Conservation (phyloP, 2,113 vertebrate species). For the Poeciliopsis retropinna region DNA sequence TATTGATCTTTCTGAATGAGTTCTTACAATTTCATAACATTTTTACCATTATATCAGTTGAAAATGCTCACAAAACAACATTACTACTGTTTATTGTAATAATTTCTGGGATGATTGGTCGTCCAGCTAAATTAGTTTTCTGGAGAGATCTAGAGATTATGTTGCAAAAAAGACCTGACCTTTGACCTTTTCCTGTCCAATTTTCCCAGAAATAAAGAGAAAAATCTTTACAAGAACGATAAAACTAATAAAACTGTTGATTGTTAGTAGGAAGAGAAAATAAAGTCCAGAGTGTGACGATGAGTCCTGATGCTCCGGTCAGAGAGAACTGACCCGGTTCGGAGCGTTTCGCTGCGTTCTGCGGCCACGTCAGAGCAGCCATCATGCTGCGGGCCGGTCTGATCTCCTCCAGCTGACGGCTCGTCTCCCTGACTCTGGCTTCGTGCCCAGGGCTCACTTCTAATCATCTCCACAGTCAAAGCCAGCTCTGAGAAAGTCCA, state of each 20-base stretch:
- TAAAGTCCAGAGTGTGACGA: neutral
- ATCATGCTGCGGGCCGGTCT: slow-evolving; percentile 47
- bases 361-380: slow-evolving; percentile 54
- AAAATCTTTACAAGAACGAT: neutral
- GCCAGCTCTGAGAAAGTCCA: slow-evolving; percentile 45
- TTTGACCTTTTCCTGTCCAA: too few species aligned
- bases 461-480: slow-evolving; percentile 64
- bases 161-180: too few species aligned
- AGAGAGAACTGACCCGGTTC: too few species aligned
- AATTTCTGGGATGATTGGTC: too few species aligned
- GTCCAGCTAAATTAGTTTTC: too few species aligned
- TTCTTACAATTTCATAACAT: too few species aligned
- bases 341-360: slow-evolving; percentile 22
- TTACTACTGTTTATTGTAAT: too few species aligned
- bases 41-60: too few species aligned
- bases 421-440: slow-evolving; percentile 44
- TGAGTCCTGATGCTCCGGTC: neutral
- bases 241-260: neutral
- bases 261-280: neutral
- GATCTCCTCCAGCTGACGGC: slow-evolving; percentile 56
- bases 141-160: too few species aligned
- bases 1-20: too few species aligned
- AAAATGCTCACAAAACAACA: too few species aligned
- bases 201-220: too few species aligned
- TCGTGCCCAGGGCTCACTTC: slow-evolving; percentile 58